phyloP scores from a whole-genome alignment of 2,888 invertebrate species.

The Busseola fusca region DNA sequence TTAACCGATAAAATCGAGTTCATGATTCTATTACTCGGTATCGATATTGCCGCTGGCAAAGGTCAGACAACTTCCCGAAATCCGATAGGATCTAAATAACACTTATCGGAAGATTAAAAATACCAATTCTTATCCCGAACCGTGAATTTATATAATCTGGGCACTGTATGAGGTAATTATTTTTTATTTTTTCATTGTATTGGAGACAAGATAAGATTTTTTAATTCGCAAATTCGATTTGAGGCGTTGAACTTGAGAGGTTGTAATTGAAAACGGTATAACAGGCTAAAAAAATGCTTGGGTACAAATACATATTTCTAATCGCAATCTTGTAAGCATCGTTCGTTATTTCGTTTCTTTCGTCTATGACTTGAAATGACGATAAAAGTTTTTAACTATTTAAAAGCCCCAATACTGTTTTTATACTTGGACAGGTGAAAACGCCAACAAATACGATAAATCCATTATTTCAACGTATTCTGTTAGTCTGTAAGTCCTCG shows the following conservation, averaged over 20 bases:
- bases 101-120: constrained; percentile 42
- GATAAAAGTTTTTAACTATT: not conserved
- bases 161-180: constrained; percentile 15
- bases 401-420: not conserved
- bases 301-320: not conserved
- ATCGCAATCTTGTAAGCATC: not conserved
- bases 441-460: not conserved
- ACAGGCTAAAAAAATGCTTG: not conserved
- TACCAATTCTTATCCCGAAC: constrained; percentile 29
- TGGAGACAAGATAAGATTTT: not conserved
- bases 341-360: no score
- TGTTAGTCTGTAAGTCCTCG: not conserved
- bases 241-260: constrained; percentile 7
- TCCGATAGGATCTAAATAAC: constrained; percentile 54
- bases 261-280: constrained; percentile 9
- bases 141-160: constrained; percentile 28
- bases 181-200: constrained; percentile 21
- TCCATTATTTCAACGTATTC: not conserved
- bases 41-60: constrained; percentile 43
- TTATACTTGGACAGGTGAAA: not conserved
- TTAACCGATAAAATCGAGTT: constrained; percentile 55
- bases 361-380: not conserved
- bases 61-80: constrained; percentile 42
- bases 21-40: constrained; percentile 55
- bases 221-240: constrained; percentile 1